These are phyloP conservation scores for Dyspetes luteomarginatus DNA, from an alignment of 2,888 invertebrate species.

Conservation along the genomic window DNA sequence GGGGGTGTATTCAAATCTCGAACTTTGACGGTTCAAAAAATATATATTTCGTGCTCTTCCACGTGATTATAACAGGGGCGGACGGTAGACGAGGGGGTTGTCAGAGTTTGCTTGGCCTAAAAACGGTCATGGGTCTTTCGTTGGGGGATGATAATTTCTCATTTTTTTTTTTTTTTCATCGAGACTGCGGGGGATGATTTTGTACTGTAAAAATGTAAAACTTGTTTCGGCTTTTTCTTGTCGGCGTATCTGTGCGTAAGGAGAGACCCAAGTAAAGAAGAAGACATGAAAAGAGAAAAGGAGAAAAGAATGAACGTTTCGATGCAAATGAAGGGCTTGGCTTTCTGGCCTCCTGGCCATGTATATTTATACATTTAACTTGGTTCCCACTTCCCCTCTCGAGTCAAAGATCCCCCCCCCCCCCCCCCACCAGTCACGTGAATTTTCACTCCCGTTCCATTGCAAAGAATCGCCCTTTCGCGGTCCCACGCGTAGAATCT, in stretches of 20 bases:
- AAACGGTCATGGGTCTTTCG: slow-evolving; percentile 16
- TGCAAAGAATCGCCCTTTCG: slow-evolving; percentile 49
- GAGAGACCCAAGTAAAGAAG: slow-evolving; percentile 51
- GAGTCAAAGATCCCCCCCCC: slow-evolving; percentile 43
- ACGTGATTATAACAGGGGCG: background rate
- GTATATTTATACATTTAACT: slow-evolving; percentile 27
- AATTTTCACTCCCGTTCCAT: slow-evolving; percentile 18
- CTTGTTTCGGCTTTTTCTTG: slow-evolving; percentile 76
- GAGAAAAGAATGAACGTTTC: slow-evolving; percentile 78
- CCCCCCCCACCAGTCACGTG: background rate
- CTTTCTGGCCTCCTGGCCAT: slow-evolving; percentile 70
- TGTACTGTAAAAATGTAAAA: slow-evolving; percentile 79
- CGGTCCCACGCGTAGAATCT: slow-evolving; percentile 24
- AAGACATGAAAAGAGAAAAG: background rate
- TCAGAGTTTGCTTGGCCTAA: slow-evolving; percentile 38
- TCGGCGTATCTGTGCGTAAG: slow-evolving; percentile 78
- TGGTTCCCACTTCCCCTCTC: slow-evolving; percentile 48
- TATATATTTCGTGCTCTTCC: slow-evolving; percentile 47
- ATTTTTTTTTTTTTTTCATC: slow-evolving; percentile 26
- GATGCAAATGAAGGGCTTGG: slow-evolving; percentile 82
- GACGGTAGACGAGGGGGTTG: slow-evolving; percentile 25
- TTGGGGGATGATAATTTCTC: slow-evolving; percentile 37
- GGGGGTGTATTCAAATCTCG: slow-evolving; percentile 57
- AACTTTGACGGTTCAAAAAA: slow-evolving; percentile 51
- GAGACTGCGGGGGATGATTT: slow-evolving; percentile 22